Evolutionary conservation across 2,797 vertebrate genomes (phyloP), one percentile per base, ranked within the genome.

Genomic region (Siniperca undulata): DNA sequence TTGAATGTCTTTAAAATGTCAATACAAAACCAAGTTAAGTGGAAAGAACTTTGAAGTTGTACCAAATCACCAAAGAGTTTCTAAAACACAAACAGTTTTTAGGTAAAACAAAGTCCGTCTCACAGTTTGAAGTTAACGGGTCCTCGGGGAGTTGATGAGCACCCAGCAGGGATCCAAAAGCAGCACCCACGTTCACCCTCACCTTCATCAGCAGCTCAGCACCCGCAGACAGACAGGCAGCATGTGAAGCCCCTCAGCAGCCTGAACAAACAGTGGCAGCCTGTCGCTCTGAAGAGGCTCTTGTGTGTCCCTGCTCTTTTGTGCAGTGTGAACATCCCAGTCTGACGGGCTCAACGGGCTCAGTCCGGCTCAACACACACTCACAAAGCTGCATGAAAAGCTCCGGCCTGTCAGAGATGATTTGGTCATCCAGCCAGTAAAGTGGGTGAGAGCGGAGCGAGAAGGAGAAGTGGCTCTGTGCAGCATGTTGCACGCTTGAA

Each of bases 401-500:
- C 78, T 22, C 14, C 3, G 36, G 66, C 83, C 91, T 92, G 91
- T 93, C 94, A 91, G 73, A 81, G 83, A 61, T 19, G 82, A 88
- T 94, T 40, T 86, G 77, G 66, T 87, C 88, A 90, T 68, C 79
- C 85, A 84, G 78, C 77, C 84, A 50, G 85, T 66, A 14, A 65
- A 74, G 74, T 6, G 82, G 24, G 34, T 34, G 86, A 60, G 77
- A 81, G 87, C 36, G 67, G 58, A 24, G 69, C 30, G 70, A 55
- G 81, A 24, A 66, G 84, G 64, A 72, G 76, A 83, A 55, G 76
- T 14, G 82, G 55, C 60, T 86, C 74, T 81, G 70, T 82, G 91
- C 85, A 65, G 83, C 83, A 82, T 84, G 85, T 76, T 82, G 76
- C 86, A 93, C 85, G 93, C 93, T 91, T 90, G 46, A 91, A 46